phyloP scores from a whole-genome alignment of 2,888 invertebrate species.

The Melipona bicolor region DNA sequence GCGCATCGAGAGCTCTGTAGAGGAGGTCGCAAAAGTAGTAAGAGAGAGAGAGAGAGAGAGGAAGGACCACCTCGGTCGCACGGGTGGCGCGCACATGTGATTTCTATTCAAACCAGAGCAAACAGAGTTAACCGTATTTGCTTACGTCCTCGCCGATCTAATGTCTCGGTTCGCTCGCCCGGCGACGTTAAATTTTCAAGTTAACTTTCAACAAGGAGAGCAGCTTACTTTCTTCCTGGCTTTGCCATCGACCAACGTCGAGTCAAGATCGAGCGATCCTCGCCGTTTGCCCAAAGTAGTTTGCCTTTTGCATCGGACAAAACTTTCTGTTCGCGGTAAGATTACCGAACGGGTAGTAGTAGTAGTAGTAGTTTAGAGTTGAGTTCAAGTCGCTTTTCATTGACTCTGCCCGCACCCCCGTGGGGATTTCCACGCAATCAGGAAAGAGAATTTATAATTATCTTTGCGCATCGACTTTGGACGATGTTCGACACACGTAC shows the following conservation, averaged over 20 bases:
- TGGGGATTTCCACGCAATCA: conserved; percentile 73
- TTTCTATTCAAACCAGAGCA: conserved; percentile 80
- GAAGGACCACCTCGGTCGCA: conserved; percentile 63
- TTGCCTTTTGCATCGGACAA: conserved; percentile 60
- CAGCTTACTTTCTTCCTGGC: neutral
- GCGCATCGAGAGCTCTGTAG: conserved; percentile 59
- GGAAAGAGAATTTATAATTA: conserved; percentile 83
- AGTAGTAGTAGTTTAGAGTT: conserved; percentile 39
- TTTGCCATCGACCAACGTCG: neutral
- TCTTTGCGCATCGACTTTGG: conserved; percentile 54
- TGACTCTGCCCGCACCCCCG: conserved; percentile 73
- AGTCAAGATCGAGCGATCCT: neutral
- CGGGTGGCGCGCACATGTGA: conserved; percentile 71
- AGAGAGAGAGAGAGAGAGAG: too few species aligned
- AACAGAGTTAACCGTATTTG: conserved; percentile 83
- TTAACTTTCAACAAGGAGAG: neutral
- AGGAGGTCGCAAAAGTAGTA: conserved; percentile 69
- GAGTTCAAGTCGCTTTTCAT: conserved; percentile 77
- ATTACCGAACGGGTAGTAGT: conserved; percentile 55
- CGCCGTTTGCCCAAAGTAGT: neutral
- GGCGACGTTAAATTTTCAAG: conserved; percentile 55
- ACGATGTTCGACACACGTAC: conserved; percentile 4
- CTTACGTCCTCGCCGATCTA: conserved; percentile 80
- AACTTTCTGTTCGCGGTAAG: conserved; percentile 73
- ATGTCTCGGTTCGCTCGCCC: conserved; percentile 71